phyloP scores from a whole-genome alignment of 2,797 vertebrate genomes.

The Parotocinclus haroldoi region DNA sequence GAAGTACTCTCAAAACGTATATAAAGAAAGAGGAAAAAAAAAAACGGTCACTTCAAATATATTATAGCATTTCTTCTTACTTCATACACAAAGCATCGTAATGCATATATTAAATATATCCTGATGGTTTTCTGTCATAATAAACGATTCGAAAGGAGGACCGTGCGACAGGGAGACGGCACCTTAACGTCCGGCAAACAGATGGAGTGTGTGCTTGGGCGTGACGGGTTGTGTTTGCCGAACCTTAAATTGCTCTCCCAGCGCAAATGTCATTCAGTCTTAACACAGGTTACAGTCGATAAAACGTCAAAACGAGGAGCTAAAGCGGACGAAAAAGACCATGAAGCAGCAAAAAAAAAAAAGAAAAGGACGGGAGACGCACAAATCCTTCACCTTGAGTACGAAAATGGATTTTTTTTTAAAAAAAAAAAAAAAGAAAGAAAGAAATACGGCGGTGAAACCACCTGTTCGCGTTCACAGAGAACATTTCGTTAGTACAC shows the following conservation, averaged over 20 bases:
- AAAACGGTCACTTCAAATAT: conserved; percentile 71
- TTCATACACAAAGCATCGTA: conserved; percentile 70
- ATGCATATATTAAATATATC: conserved; percentile 83
- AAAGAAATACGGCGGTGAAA: no score
- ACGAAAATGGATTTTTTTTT: no score
- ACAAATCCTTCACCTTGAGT: conserved; percentile 33
- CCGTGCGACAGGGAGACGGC: no score
- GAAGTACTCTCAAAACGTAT: conserved; percentile 58
- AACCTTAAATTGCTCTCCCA: conserved; percentile 22
- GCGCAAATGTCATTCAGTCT: conserved; percentile 30
- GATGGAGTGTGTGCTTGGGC: no score
- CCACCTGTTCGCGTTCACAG: no score
- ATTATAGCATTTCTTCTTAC: conserved; percentile 78
- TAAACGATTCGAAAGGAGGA: conserved; percentile 62
- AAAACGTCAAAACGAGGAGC: conserved; percentile 20
- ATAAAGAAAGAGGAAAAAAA: conserved; percentile 70
- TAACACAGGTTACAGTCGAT: conserved; percentile 33
- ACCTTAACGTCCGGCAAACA: no score
- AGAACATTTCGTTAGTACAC: no score
- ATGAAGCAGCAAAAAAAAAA: conserved; percentile 29
- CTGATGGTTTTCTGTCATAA: conserved; percentile 62
- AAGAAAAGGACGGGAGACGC: conserved; percentile 25
- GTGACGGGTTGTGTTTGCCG: background rate
- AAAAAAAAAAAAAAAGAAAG: no score
- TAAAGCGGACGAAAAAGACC: background rate